phyloP scores from a whole-genome alignment of 2,888 invertebrate species.

The Blera fallax region DNA sequence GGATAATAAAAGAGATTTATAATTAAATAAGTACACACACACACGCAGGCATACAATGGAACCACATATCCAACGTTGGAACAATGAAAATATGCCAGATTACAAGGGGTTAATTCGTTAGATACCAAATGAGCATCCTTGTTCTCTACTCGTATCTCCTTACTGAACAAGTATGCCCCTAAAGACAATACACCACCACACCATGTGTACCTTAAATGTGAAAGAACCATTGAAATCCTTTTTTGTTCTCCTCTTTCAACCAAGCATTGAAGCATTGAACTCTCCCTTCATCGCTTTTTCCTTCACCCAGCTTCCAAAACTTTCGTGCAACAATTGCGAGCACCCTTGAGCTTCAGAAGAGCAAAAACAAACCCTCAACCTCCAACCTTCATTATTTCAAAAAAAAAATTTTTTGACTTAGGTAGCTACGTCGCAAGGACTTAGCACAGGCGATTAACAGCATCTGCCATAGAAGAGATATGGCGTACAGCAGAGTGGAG shows the following conservation, averaged over 20 bases:
- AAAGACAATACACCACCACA: constrained; percentile 31
- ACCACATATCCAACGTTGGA: neutral
- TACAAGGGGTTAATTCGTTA: constrained; percentile 56
- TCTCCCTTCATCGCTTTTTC: neutral
- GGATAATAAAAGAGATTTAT: constrained; percentile 40
- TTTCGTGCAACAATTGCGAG: constrained; percentile 52
- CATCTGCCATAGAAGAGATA: constrained; percentile 12
- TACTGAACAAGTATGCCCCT: constrained; percentile 15
- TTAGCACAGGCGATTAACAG: constrained; percentile 29
- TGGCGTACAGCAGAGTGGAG: constrained; percentile 34
- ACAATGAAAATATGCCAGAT: constrained; percentile 23
- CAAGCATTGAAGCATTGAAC: neutral
- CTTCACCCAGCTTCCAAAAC: neutral
- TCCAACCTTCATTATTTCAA: neutral
- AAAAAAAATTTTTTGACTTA: constrained; percentile 25
- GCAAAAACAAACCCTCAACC: neutral
- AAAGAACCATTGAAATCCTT: constrained; percentile 13
- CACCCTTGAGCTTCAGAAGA: constrained; percentile 15
- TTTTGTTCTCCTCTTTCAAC: neutral
- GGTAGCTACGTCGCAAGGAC: neutral
- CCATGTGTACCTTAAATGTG: neutral
- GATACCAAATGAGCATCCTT: constrained; percentile 51
- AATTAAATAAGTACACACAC: constrained; percentile 37
- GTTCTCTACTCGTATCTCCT: neutral
- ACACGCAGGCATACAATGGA: neutral